A percentile compares a stretch with the other conserved stretches of the same genome.
These are phyloP conservation scores for Aeoliscus strigatus DNA, from an alignment of 2,797 vertebrate species.

Conservation along the genomic window DNA sequence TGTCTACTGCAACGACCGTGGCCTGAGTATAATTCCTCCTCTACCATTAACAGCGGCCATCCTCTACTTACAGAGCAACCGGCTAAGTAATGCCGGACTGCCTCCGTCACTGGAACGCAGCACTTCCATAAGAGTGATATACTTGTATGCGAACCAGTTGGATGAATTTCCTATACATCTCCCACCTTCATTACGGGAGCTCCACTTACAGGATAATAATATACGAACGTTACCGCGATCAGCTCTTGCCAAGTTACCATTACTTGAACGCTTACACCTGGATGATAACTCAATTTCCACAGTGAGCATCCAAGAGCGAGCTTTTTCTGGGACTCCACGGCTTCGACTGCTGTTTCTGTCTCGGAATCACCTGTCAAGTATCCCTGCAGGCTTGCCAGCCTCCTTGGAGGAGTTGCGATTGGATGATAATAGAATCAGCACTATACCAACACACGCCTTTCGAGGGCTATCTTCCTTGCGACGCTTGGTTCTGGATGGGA, in stretches of 20 bases:
- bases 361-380: conserved; percentile 92
- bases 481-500: conserved; percentile 90
- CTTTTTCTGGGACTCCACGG: conserved; percentile 86
- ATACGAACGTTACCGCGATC: conserved; percentile 85
- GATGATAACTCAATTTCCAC: conserved; percentile 96
- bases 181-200: conserved; percentile 86
- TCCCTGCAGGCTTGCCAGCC: conserved; percentile 85
- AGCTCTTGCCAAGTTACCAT: conserved; percentile 82
- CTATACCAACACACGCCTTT: conserved; percentile 89
- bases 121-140: conserved; percentile 82
- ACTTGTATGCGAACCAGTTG: conserved; percentile 91
- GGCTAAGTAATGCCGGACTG: conserved; percentile 85
- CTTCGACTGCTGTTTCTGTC: conserved; percentile 88
- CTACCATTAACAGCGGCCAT: conserved; percentile 87
- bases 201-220: conserved; percentile 96
- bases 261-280: conserved; percentile 90
- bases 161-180: conserved; percentile 88
- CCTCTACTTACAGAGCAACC: conserved; percentile 97
- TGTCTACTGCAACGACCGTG: conserved; percentile 95
- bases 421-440: conserved; percentile 93
- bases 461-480: conserved; percentile 84
- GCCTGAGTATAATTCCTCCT: conserved; percentile 83
- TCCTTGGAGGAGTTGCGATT: conserved; percentile 89
- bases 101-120: conserved; percentile 79
- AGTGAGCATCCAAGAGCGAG: conserved; percentile 92